Conservation (phyloP, 2,113 vertebrate genomes). For the Acrocephalus kingi region DNA sequence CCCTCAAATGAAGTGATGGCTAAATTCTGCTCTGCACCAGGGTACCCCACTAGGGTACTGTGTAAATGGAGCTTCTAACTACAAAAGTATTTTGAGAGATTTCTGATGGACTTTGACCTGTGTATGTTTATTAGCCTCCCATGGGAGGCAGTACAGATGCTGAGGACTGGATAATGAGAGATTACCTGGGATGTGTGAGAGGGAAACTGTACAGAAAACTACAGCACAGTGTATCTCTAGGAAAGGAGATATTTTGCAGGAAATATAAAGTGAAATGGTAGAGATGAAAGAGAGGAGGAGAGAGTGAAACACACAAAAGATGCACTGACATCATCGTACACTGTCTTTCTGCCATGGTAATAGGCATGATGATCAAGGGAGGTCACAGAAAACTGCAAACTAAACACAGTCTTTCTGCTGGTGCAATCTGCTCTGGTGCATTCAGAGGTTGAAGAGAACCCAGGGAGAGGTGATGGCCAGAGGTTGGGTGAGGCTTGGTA, state of each 20-base stretch:
- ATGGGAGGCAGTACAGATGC: not conserved
- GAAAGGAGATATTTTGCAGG: not conserved
- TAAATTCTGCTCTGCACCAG: not conserved
- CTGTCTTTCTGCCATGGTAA: not conserved
- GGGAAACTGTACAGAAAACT: not conserved
- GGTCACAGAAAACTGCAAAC: not conserved
- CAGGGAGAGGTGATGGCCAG: not conserved
- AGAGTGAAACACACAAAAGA: not conserved
- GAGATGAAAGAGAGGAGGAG: not conserved
- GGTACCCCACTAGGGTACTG: not conserved
- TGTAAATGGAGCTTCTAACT: not conserved
- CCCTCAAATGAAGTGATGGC: not conserved
- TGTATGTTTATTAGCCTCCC: not conserved
- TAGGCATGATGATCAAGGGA: not conserved
- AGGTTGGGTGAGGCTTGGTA: not conserved
- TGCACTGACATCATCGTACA: rapidly evolving
- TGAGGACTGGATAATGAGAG: not conserved
- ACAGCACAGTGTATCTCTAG: not conserved
- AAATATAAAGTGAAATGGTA: not conserved
- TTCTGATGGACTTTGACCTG: not conserved
- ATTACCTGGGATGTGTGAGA: not conserved
- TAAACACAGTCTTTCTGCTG: not conserved
- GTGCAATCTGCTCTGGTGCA: not conserved
- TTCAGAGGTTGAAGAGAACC: not conserved
- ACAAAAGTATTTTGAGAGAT: not conserved